Base-by-base conservation (phyloP, 2,888 invertebrate genomes). In the Aporophyla lueneburgensis region DNA sequence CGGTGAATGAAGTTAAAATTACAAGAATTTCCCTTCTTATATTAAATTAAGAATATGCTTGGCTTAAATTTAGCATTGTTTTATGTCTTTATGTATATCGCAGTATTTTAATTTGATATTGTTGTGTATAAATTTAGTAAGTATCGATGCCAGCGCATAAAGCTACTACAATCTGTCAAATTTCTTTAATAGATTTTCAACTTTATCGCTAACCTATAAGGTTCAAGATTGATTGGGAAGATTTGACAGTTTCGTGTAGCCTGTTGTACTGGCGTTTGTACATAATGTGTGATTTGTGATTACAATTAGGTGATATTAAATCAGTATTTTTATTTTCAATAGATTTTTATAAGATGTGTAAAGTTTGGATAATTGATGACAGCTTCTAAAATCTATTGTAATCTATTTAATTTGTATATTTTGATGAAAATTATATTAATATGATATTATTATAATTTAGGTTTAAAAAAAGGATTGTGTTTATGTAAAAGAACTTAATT, bases 391-490 rank as follows among this genome's bases (percentile, higher is more conserved):
- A 78, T 51, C 51, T 40, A 56, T 62, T 74, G 19, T n/a, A 21
- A 43, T 59, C 43, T 69, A 43, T 51, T 70, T 46, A 61, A 33
- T 86, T 77, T 83, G 77, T 83, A 86, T 84, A 83, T 83, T 84
- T 79, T 83, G 71, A 83, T 69, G 66, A 70, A 62, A 78, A 56
- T 59, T 81, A 10, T 75, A 81, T 73, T 40, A 65, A 33, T 54
- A 43, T 53, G 27, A 24, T 61, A 33, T 62, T 61, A 33, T 62
- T 56, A 68, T 85, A 61, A 73, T 83, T 82, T 83, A 83, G 62
- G 40, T 66, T 66, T 5, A 71, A 61, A 74, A 65, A 71, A 67
- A 72, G 73, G 82, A 75, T 76, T 86, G 73, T 83, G 83, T 84
- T 86, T 71, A 79, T 71, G 43, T 69, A 69, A 49, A 63, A 54